phyloP scores from a whole-genome alignment of 2,888 invertebrate genomes.

The Molanna angustata region DNA sequence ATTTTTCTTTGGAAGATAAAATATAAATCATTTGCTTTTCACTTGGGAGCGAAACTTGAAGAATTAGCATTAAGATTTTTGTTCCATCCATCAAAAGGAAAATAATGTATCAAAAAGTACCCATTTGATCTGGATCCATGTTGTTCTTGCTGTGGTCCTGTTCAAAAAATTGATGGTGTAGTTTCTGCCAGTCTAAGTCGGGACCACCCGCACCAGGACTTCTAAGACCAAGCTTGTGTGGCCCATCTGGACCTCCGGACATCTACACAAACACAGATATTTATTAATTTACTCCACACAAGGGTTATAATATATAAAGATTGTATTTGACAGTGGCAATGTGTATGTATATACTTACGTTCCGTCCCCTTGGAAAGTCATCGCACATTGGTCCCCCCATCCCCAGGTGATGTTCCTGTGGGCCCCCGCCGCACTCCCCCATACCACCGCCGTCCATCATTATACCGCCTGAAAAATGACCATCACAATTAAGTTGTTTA shows the following conservation, averaged over 20 bases:
- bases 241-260: constrained; percentile 38
- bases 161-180: constrained; percentile 85
- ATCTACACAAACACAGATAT: constrained; percentile 8
- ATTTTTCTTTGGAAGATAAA: no score
- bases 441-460: constrained; percentile 50
- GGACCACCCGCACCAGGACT: constrained; percentile 51
- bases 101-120: background rate
- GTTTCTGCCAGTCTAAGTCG: constrained; percentile 87
- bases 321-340: no score
- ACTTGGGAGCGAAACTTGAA: no score
- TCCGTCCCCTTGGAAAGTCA: constrained; percentile 49
- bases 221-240: constrained; percentile 42
- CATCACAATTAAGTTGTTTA: background rate
- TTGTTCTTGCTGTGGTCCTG: constrained; percentile 62
- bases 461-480: constrained; percentile 44
- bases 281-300: no score
- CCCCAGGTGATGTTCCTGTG: constrained; percentile 44
- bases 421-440: constrained; percentile 48
- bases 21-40: no score
- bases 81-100: background rate
- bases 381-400: constrained; percentile 52
- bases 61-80: no score
- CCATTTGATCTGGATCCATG: constrained; percentile 43
- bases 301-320: no score
- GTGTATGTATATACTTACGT: constrained; percentile 47